These are phyloP conservation scores for Apodemia hepburni DNA, from an alignment of 2,888 invertebrate species.

Conservation along the genomic window DNA sequence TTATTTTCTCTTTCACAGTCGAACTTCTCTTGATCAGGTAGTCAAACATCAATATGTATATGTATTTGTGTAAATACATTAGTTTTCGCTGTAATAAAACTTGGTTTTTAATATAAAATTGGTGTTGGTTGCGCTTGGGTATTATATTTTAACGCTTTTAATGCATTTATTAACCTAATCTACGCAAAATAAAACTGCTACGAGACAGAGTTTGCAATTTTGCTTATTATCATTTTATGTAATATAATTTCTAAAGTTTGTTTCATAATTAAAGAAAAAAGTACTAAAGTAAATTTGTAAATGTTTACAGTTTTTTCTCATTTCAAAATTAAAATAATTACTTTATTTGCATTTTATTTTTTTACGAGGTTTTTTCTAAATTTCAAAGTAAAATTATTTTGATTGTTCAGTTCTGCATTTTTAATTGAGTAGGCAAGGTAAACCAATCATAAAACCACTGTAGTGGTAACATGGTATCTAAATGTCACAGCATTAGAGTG, in stretches of 20 bases:
- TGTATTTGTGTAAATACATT: constrained; percentile 55
- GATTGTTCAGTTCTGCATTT: neutral
- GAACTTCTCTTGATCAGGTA: constrained; percentile 72
- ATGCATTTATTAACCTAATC: constrained; percentile 51
- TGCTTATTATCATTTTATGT: constrained; percentile 33
- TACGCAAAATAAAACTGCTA: constrained; percentile 68
- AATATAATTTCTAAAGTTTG: constrained; percentile 21
- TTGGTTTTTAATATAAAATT: constrained; percentile 43
- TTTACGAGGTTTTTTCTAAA: neutral
- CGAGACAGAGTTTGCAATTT: constrained; percentile 73
- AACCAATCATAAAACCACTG: neutral
- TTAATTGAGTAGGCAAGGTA: constrained; percentile 9
- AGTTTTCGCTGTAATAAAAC: constrained; percentile 39
- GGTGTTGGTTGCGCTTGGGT: constrained; percentile 55
- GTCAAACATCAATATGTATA: constrained; percentile 53
- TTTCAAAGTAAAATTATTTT: neutral
- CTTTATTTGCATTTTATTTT: neutral
- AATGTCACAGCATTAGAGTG: constrained; percentile 87
- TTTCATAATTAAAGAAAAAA: constrained; percentile 14
- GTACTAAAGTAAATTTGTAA: neutral
- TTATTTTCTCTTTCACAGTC: constrained; percentile 70
- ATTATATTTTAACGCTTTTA: constrained; percentile 52
- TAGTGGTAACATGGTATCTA: constrained; percentile 19
- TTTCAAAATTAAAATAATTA: neutral
- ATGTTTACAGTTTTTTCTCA: neutral